A percentile compares a stretch with the other conserved stretches of the same genome.
These are phyloP conservation scores for Bembecia ichneumoniformis DNA, from an alignment of 2,888 invertebrate species.

Conservation along the genomic window DNA sequence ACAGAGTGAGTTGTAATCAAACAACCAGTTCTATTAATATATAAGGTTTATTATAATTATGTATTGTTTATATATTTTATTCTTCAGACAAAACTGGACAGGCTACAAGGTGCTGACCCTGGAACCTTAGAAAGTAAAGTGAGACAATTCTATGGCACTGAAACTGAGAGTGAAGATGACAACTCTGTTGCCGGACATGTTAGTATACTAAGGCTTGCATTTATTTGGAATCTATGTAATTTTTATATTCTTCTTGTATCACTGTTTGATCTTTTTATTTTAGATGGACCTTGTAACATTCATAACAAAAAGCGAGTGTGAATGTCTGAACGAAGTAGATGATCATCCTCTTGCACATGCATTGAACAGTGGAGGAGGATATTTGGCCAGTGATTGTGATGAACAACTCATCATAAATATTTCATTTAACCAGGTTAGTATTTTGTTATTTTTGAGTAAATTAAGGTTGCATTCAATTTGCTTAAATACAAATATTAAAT, in stretches of 20 bases:
- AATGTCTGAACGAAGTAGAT: constrained; percentile 96
- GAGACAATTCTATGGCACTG: constrained; percentile 83
- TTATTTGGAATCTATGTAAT: neutral
- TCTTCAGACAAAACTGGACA: constrained; percentile 83
- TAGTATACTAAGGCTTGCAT: constrained; percentile 36
- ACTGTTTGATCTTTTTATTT: constrained; percentile 22
- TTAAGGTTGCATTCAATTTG: too few relatives aligned
- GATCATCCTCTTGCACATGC: constrained; percentile 87
- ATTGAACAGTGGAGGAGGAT: constrained; percentile 77
- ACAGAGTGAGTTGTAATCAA: constrained; percentile 66
- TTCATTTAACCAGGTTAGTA: constrained; percentile 80
- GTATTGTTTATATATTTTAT: constrained; percentile 3
- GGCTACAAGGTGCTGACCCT: constrained; percentile 90
- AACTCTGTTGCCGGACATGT: constrained; percentile 85
- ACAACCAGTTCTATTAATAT: neutral
- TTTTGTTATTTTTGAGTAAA: too few relatives aligned
- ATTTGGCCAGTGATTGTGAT: constrained; percentile 92
- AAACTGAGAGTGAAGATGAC: constrained; percentile 76
- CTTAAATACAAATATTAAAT: too few relatives aligned
- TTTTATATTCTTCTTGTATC: neutral
- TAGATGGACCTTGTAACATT: constrained; percentile 92
- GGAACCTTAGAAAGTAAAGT: constrained; percentile 88
- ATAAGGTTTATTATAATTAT: constrained; percentile 7
- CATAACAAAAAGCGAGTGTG: constrained; percentile 90
- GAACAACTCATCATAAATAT: constrained; percentile 92